Percentiles rank a stretch among this genome's conserved stretches.
phyloP scores from a whole-genome alignment of 2,797 vertebrate genomes.

The Oreortyx pictus region DNA sequence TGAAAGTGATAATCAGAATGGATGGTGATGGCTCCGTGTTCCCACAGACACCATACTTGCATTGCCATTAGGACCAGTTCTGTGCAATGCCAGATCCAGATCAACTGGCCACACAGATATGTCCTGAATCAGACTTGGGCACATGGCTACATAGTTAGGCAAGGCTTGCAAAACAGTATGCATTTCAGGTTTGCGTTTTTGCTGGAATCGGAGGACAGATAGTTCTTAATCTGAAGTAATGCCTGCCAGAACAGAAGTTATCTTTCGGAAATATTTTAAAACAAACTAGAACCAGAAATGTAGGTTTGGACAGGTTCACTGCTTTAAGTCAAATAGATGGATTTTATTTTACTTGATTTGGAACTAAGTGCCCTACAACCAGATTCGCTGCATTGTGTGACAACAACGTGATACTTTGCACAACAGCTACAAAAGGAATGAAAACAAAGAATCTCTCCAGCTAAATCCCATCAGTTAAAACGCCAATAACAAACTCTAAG shows the following conservation, averaged over 20 bases:
- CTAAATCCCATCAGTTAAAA: slow-evolving; percentile 4
- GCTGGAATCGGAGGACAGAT: slow-evolving; percentile 7
- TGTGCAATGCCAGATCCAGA: background rate
- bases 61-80: background rate
- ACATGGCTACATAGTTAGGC: background rate
- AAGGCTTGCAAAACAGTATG: background rate
- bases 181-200: slow-evolving; percentile 3
- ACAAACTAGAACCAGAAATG: slow-evolving; percentile 10
- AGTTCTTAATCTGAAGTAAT: background rate
- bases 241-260: background rate
- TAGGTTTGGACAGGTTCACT: background rate
- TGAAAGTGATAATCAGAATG: background rate
- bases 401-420: background rate
- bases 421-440: background rate
- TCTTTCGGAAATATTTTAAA: slow-evolving; percentile 26
- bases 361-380: background rate
- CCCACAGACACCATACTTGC: background rate
- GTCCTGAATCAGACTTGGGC: background rate
- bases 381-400: background rate
- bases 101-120: background rate
- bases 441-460: background rate
- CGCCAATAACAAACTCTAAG: background rate
- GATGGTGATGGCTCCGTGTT: background rate
- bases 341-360: slow-evolving; percentile 1
- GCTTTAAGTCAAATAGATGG: background rate